Base-by-base conservation (phyloP, 2,113 vertebrate genomes). In the Psilopsiagon aurifrons region DNA sequence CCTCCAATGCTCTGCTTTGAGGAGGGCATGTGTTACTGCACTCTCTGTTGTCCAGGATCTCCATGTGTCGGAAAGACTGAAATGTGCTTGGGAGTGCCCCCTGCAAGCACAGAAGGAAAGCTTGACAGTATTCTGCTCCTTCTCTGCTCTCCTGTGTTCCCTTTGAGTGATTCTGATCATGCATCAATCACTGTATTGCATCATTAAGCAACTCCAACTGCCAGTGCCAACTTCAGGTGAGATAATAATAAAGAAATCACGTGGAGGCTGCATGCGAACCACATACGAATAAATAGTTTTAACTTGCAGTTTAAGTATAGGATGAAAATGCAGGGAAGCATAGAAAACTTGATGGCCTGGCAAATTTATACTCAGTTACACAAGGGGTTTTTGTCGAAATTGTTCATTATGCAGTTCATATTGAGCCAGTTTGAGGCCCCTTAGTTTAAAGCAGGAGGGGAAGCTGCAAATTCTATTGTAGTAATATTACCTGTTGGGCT, bases 101-200 rank as follows among this genome's bases (percentile, higher is more conserved):
- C 43, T 90, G 64, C 11, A 77, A 74, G 79, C 10, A n/a, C 13
- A 64, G 55, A 69, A 77, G 23, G 33, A 47, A 82, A 84, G 71
- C 31, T 4, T 35, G 35, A 1, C 18, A 19, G 2, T 15, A 8
- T 70, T 63, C 37, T 77, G 10, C 7, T 8, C 6, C 7, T 71
- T 17, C 35, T 43, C 24, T 70, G 37, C 13, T 64, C n/a, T 71
- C 20, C 28, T 41, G 33, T 70, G 4, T 67, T 70, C 15, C 29
- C 49, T 73, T 24, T 68, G 52, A 52, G 28, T 41, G 44, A 47
- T 81, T 83, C 78, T 63, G 43, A 27, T 41, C 47, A 33, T 9
- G 19, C 24, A 17, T 1, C 44, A 22, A n/a, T 46, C 39, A 17
- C 0, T 0, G 16, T 9, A 7, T 44, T 51, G 14, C 13, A 59